These are phyloP conservation scores for Ennomos erosarius DNA, from an alignment of 2,888 invertebrate genomes.

Conservation along the genomic window DNA sequence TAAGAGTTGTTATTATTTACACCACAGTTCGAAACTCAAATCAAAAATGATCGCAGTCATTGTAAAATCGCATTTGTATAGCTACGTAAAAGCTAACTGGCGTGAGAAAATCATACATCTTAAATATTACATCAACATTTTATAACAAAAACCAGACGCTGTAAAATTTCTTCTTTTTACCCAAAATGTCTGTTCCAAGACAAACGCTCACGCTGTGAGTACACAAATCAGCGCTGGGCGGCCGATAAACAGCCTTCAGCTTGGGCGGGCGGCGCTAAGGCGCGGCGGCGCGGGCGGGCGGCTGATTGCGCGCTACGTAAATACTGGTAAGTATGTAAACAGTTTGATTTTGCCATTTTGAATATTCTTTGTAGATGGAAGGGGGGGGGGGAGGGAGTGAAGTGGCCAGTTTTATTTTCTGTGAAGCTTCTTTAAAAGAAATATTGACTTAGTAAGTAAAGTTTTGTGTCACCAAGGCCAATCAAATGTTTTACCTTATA, in stretches of 20 bases:
- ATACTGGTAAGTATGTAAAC: conserved; percentile 38
- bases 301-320: conserved; percentile 44
- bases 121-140: conserved; percentile 1
- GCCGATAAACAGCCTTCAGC: conserved; percentile 46
- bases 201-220: conserved; percentile 44
- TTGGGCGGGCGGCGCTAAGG: conserved; percentile 17
- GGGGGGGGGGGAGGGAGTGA: too few relatives aligned
- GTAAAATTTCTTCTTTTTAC: conserved; percentile 3
- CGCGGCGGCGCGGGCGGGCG: conserved; percentile 24
- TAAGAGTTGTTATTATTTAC: too few relatives aligned
- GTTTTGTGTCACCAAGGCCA: background rate
- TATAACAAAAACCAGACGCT: conserved; percentile 2
- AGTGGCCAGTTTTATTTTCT: too few relatives aligned
- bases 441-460: too few relatives aligned
- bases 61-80: too few relatives aligned
- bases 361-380: conserved; percentile 25
- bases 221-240: conserved; percentile 52
- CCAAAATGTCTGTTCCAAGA: conserved; percentile 42
- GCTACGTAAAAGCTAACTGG: background rate
- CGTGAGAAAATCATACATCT: background rate
- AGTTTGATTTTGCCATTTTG: conserved; percentile 25
- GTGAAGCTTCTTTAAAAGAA: too few relatives aligned
- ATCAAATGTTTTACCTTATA: too few relatives aligned
- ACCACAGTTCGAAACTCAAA: too few relatives aligned
- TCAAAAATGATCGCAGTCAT: too few relatives aligned